Evolutionary conservation across 2,113 vertebrate species (phyloP), one percentile per base, ranked within the genome.

Genomic region (Gopherus evgoodei): DNA sequence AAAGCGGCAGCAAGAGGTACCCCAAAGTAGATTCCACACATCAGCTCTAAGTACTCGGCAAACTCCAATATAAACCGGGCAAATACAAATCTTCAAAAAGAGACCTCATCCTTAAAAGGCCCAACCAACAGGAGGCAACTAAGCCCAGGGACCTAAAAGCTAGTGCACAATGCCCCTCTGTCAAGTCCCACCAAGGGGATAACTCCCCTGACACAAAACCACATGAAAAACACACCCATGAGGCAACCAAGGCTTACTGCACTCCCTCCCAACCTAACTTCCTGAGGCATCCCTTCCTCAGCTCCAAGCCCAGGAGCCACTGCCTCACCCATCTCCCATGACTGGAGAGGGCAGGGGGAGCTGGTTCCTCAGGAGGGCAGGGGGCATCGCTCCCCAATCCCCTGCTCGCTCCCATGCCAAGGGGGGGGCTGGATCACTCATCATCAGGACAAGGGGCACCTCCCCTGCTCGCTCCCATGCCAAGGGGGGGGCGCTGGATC

Each of bases 391-490:
- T 50, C 49, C 4, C 49, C 49, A 50, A 50, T 14, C 50, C 72
- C 78, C 57, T 19, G 13, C 50, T 42, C 16, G 44, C 76, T 50
- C 50, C 83, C 75, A 38, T 54, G 27, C 89, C 81, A 44, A 29
- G 14, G 14, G 14, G 50, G 80, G 88, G 62, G 84, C 27, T 13
- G 57, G 12, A 47, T 44, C 53, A 4, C 47, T 10, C 47, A 2
- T 3, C 75, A 50, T 54, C 27, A 2, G 47, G 27, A 13, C 13
- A 6, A 44, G 29, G 42, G 17, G 38, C 87, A 94, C 89, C 91
- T 25, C 95, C 94, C 49, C 81, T 87, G 65, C 91, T 93, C 91
- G 92, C 92, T 52, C 84, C 78, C 53, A 44, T 17, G 88, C 86
- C 89, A n/a, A 35, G 59, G 27, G 53, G 91, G 92, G 90, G 12